A percentile compares a stretch with the other conserved stretches of the same genome.
Conservation (phyloP, 2,888 invertebrate species). For the Eupeodes luniger region DNA sequence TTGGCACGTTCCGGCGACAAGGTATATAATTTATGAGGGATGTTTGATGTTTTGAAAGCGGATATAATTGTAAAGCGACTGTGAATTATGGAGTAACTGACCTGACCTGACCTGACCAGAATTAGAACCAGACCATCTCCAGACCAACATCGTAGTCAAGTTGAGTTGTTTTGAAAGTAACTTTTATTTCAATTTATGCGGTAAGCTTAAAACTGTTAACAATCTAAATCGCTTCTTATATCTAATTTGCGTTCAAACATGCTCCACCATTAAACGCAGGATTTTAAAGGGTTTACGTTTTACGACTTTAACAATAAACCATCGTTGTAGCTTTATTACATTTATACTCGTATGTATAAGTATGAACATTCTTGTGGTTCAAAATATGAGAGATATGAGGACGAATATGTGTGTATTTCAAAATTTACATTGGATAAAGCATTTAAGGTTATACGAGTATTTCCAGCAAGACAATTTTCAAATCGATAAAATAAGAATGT, state of each 20-base stretch:
- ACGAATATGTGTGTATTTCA: not conserved
- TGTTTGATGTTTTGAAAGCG: not conserved
- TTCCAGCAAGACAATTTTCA: not conserved
- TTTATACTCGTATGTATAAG: not conserved
- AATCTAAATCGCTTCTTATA: constrained; percentile 27
- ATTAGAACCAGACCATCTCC: not conserved
- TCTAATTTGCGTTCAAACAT: constrained; percentile 24
- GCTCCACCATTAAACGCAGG: constrained; percentile 8
- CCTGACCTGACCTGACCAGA: constrained; percentile 7
- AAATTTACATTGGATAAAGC: not conserved
- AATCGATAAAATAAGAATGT: not conserved
- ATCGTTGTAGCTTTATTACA: not conserved
- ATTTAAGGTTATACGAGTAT: not conserved
- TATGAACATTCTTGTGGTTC: not conserved
- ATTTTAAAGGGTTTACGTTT: constrained; percentile 21
- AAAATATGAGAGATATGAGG: too few species aligned
- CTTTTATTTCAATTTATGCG: constrained; percentile 34
- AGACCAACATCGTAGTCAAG: too few species aligned
- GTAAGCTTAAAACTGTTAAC: constrained; percentile 25
- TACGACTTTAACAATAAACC: constrained; percentile 13
- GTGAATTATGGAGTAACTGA: not conserved
- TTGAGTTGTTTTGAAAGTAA: not conserved
- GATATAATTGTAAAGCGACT: not conserved
- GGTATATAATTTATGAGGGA: constrained; percentile 22
- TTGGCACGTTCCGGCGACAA: constrained; percentile 21